phyloP scores from a whole-genome alignment of 2,797 vertebrate species.

The Chelonia mydas region DNA sequence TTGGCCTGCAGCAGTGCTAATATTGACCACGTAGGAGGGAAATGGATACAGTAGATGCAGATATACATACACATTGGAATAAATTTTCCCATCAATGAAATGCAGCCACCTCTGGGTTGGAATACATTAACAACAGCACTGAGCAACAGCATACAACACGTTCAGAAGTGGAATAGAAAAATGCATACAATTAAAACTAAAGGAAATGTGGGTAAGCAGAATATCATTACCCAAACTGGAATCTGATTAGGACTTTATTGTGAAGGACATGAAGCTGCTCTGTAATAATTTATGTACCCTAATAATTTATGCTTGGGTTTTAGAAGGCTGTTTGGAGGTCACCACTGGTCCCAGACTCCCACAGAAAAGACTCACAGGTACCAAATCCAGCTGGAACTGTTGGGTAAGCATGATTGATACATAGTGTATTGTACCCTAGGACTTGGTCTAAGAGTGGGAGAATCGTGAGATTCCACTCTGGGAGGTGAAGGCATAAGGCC shows the following conservation, averaged over 20 bases:
- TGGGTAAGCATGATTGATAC: not conserved
- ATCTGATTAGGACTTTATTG: not conserved
- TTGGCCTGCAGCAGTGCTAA: not conserved
- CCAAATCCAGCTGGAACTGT: not conserved
- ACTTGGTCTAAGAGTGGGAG: not conserved
- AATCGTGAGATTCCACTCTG: not conserved
- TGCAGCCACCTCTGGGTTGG: slow-evolving; percentile 37
- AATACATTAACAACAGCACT: not conserved
- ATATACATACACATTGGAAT: not conserved
- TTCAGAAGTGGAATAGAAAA: slow-evolving; percentile 26
- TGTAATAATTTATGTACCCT: not conserved
- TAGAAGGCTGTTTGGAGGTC: too few relatives aligned
- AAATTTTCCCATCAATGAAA: not conserved
- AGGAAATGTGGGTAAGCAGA: not conserved
- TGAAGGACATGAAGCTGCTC: not conserved
- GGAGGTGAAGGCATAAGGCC: too few relatives aligned
- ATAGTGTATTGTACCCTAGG: not conserved
- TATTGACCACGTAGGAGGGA: not conserved
- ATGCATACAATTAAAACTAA: not conserved
- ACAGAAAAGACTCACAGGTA: too few relatives aligned
- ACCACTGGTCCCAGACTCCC: too few relatives aligned
- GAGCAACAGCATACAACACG: slow-evolving; percentile 34
- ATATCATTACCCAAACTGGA: not conserved
- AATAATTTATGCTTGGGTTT: too few relatives aligned
- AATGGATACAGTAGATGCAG: slow-evolving; percentile 10